Percentiles rank a stretch among this genome's conserved stretches.
These are phyloP conservation scores for Lucilia cuprina DNA, from an alignment of 1,140 invertebrate genomes.

Conservation along the genomic window DNA sequence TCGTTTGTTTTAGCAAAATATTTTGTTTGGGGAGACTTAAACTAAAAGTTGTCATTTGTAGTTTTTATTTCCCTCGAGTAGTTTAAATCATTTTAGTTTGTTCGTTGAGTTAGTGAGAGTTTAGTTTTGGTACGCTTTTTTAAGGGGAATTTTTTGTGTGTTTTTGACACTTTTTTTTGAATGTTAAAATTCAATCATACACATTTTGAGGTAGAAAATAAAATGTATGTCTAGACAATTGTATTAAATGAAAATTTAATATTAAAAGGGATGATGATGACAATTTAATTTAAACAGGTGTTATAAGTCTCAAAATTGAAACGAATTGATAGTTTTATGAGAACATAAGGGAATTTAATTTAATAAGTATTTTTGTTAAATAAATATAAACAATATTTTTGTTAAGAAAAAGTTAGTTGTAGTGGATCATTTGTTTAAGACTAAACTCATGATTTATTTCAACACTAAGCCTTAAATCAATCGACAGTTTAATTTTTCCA, in stretches of 20 bases:
- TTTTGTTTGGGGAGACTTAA: neutral
- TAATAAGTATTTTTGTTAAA: too few relatives aligned
- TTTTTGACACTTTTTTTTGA: neutral
- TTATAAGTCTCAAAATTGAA: too few relatives aligned
- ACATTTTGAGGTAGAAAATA: neutral
- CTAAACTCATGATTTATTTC: too few relatives aligned
- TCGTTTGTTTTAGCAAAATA: neutral
- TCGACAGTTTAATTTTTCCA: too few relatives aligned
- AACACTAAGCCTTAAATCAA: too few relatives aligned
- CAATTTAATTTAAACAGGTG: too few relatives aligned
- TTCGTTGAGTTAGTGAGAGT: neutral
- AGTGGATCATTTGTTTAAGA: too few relatives aligned
- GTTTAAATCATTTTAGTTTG: slow-evolving; percentile 3
- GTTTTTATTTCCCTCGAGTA: neutral
- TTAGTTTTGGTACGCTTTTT: neutral
- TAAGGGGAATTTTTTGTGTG: neutral
- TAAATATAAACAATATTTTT: too few relatives aligned
- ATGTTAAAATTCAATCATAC: neutral
- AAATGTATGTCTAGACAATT: slow-evolving; percentile 11
- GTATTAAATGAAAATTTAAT: slow-evolving; percentile 12
- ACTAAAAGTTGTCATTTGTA: neutral
- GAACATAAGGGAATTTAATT: too few relatives aligned
- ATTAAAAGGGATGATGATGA: neutral
- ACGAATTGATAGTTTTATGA: too few relatives aligned
- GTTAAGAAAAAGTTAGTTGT: too few relatives aligned